Evolutionary conservation across 2,797 vertebrate genomes (phyloP), one percentile per base, ranked within the genome.

Genomic region (Lithobates pipiens): DNA sequence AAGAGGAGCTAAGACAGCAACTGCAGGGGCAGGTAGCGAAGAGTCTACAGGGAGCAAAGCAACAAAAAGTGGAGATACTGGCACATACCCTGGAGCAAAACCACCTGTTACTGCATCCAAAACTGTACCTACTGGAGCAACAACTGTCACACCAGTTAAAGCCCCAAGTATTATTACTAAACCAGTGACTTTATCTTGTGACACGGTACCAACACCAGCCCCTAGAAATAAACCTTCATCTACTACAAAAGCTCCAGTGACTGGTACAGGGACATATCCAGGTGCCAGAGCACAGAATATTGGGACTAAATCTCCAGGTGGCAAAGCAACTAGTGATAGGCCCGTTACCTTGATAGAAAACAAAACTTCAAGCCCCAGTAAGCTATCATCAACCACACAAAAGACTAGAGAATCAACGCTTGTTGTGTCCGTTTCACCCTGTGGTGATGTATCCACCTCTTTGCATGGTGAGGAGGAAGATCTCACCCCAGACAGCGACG

Each of bases 401-500:
- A 67, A 75, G 18, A 3, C 27, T 15, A 36, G 74, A 67, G 85
- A 67, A 32, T n/a, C 80, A 36, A 34, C 75, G 7, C 71, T 78
- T 29, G 5, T 76, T 1, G 15, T 77, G n/a, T 65, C 80, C 54
- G 80, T 88, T 21, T 79, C 84, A 50, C 21, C 50, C 61, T 46
- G 70, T 36, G 36, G 65, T 34, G 46, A 68, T 71, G 3, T 75
- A 39, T 18, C 57, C 44, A 32, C 44, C 16, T 29, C 65, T 80
- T 73, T 76, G 6, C 76, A 42, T 42, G 44, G 70, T n/a, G 80
- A 76, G 68, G 92, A 89, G 68, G 89, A 79, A 76, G 84, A 72
- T 5, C 39, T 79, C 6, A 88, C 88, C 5, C 82, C 44, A 46
- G 79, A 72, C n/a, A 76, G 92, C 92, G 90, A 92, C 46, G 88